phyloP scores from a whole-genome alignment of 2,113 vertebrate species.

The Cavia aperea region DNA sequence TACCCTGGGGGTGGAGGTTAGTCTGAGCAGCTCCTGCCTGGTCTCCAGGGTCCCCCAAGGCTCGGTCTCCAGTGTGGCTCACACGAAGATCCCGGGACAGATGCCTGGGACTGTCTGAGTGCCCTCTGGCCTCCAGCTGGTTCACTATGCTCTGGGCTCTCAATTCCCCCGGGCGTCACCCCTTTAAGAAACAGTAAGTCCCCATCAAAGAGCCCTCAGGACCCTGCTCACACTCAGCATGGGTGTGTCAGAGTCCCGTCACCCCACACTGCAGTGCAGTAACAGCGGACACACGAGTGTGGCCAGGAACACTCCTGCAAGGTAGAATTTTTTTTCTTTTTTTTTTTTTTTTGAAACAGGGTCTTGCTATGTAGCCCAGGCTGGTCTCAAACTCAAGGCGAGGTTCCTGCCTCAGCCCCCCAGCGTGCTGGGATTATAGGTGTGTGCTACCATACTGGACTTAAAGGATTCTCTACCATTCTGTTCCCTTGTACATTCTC shows the following conservation, averaged over 20 bases:
- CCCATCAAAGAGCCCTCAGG: not conserved
- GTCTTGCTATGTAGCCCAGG: not conserved
- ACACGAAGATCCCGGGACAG: not conserved
- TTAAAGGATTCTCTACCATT: not conserved
- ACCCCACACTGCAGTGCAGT: not conserved
- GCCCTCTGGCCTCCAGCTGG: not conserved
- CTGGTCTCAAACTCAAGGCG: not conserved
- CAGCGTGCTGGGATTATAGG: not conserved
- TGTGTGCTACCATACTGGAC: not conserved
- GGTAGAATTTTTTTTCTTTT: not conserved
- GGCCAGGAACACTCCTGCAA: not conserved
- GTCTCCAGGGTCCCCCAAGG: not conserved
- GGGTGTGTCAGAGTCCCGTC: not conserved
- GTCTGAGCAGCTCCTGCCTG: not conserved
- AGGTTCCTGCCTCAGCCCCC: not conserved
- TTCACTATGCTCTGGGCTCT: not conserved
- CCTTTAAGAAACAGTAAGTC: not conserved
- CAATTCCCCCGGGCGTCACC: not conserved
- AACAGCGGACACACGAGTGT: too few species aligned
- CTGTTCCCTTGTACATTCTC: fast-evolving
- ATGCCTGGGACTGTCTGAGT: not conserved
- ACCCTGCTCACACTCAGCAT: too few species aligned
- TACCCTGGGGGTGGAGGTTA: not conserved
- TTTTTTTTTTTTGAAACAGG: not conserved
- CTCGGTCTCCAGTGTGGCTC: not conserved